These are phyloP conservation scores for Ceratina australensis DNA, from an alignment of 1,140 invertebrate genomes.

Conservation along the genomic window DNA sequence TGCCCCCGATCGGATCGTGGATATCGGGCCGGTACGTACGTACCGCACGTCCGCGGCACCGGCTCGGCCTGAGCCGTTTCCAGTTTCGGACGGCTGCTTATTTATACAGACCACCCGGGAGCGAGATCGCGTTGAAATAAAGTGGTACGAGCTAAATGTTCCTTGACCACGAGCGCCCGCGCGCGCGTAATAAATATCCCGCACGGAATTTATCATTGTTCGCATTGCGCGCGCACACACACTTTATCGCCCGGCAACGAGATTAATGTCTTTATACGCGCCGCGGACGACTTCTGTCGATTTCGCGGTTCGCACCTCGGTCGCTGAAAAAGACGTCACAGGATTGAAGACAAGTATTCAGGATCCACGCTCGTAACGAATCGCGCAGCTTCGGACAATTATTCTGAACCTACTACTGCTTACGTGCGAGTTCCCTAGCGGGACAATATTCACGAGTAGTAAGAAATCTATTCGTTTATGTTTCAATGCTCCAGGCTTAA, in stretches of 20 bases:
- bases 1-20: slow-evolving; percentile 16
- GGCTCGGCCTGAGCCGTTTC: slow-evolving; percentile 53
- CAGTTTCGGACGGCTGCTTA: slow-evolving; percentile 67
- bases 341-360: too few relatives aligned
- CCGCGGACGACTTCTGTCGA: slow-evolving; percentile 17
- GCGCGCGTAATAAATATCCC: slow-evolving; percentile 70
- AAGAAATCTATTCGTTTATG: too few relatives aligned
- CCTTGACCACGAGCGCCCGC: slow-evolving; percentile 50
- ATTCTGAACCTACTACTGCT: too few relatives aligned
- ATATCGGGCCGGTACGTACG: slow-evolving; percentile 25
- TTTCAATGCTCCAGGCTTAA: too few relatives aligned
- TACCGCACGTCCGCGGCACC: too few relatives aligned
- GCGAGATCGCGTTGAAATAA: slow-evolving; percentile 57
- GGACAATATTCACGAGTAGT: too few relatives aligned
- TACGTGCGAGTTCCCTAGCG: too few relatives aligned
- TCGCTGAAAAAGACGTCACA: neutral
- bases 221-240: slow-evolving; percentile 27
- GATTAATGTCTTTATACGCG: slow-evolving; percentile 31
- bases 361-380: too few relatives aligned
- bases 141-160: slow-evolving; percentile 73
- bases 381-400: too few relatives aligned
- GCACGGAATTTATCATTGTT: slow-evolving; percentile 73
- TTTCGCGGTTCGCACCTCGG: slow-evolving; percentile 11
- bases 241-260: slow-evolving; percentile 44
- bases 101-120: slow-evolving; percentile 72